Evolutionary conservation across 2,888 invertebrate genomes (phyloP).

Genomic region (Exocentrus adspersus): DNA sequence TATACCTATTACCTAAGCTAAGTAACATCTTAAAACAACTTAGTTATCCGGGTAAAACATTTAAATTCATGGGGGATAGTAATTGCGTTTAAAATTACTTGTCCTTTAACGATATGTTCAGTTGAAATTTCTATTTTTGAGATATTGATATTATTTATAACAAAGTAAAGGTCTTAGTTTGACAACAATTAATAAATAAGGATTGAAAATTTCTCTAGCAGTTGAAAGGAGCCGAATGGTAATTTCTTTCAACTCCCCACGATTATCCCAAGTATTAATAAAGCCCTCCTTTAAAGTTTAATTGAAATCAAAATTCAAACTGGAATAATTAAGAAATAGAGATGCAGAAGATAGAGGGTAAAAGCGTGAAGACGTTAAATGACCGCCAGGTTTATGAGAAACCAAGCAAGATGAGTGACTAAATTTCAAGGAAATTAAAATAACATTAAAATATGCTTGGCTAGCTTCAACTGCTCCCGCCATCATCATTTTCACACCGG

Average conservation of each 20-base stretch:
- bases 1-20: no score
- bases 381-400: conserved; percentile 50
- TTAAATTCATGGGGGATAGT: no score
- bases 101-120: no score
- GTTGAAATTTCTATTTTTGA: no score
- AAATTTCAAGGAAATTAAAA: conserved; percentile 51
- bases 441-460: conserved; percentile 50
- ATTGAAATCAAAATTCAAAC: conserved; percentile 59
- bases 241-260: conserved; percentile 44
- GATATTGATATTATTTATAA: no score
- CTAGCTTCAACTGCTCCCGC: conserved; percentile 41
- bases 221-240: conserved; percentile 36
- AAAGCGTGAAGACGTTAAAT: conserved; percentile 44
- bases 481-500: conserved; percentile 27
- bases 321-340: conserved; percentile 56
- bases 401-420: conserved; percentile 47
- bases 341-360: conserved; percentile 47
- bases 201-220: conserved; percentile 55
- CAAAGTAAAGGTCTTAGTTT: no score
- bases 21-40: no score
- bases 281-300: conserved; percentile 53
- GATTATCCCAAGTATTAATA: conserved; percentile 51
- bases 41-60: no score
- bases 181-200: conserved; percentile 13
- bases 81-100: no score